Conservation (phyloP, 2,797 vertebrate species). For the Vespertilio murinus region DNA sequence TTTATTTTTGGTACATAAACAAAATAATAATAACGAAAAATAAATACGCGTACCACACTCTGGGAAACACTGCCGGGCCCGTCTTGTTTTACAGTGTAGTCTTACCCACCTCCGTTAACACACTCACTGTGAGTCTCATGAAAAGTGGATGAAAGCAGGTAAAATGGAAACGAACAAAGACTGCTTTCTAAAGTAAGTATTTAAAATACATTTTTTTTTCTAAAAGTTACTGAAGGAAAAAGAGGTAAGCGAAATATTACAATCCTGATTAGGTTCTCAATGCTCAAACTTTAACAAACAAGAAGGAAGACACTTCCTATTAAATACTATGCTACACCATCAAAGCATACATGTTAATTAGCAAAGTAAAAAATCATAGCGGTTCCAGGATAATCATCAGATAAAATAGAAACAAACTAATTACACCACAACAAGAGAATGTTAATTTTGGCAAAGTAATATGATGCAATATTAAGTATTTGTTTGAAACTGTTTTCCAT, state of each 20-base stretch:
- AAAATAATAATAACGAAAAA: no score
- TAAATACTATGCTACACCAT: neutral
- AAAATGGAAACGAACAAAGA: neutral
- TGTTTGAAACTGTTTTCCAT: neutral
- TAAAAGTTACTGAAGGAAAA: neutral
- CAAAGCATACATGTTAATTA: neutral
- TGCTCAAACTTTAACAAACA: neutral
- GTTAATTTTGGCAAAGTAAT: neutral
- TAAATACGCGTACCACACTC: no score
- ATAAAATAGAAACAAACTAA: neutral
- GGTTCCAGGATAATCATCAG: neutral
- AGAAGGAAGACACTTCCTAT: neutral
- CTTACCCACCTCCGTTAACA: neutral
- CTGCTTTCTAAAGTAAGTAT: neutral
- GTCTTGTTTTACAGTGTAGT: neutral
- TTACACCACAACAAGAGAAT: neutral
- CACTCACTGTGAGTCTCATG: neutral
- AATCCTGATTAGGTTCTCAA: neutral
- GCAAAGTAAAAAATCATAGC: neutral
- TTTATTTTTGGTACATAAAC: no score
- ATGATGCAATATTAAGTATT: neutral
- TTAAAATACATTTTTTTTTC: neutral
- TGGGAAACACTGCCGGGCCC: no score
- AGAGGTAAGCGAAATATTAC: neutral
- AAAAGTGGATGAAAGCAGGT: neutral